These are phyloP conservation scores for roundworm (Caenorhabditis elegans) DNA, from an alignment of 1,140 invertebrate species.

Conservation along the genomic window WBcel235 BX284605.5:13086501-13087000, in stretches of 20 bases:
- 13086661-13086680: slow-evolving; percentile 4
- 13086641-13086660: slow-evolving; percentile 29
- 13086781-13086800: background rate
- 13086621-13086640: slow-evolving; percentile 28
- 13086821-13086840: slow-evolving; percentile 1
- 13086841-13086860: background rate
- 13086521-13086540: background rate
- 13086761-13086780: slow-evolving; percentile 17
- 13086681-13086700: slow-evolving; percentile 10
- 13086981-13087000: too few species aligned
- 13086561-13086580: background rate
- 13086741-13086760: slow-evolving; percentile 3
- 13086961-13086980: too few species aligned
- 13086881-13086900: too few species aligned
- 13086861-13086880: too few species aligned
- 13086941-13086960: too few species aligned
- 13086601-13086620: slow-evolving; percentile 10
- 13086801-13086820: slow-evolving; percentile 1
- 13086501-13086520: background rate
- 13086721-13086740: background rate
- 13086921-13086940: too few species aligned
- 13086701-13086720: slow-evolving; percentile 7
- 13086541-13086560: background rate
- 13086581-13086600: background rate
- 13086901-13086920: too few species aligned